Conservation (phyloP, 2,888 invertebrate genomes). For the Torymus aiolomorphi region DNA sequence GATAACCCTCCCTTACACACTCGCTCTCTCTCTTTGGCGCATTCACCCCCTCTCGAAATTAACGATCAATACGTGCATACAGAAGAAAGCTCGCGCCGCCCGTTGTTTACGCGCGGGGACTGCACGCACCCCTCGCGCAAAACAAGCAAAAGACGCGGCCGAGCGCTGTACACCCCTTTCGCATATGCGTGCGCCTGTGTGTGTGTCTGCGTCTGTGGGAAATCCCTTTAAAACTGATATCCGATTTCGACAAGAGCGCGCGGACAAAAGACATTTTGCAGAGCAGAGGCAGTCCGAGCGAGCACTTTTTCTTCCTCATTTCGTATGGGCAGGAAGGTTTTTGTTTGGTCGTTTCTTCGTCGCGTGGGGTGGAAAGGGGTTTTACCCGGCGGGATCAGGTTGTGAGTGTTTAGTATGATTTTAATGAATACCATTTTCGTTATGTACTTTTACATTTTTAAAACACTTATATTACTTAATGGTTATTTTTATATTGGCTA, state of each 20-base stretch:
- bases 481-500: no score
- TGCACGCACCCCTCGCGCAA: constrained; percentile 7
- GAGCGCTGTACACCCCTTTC: background rate
- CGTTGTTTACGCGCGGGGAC: constrained; percentile 59
- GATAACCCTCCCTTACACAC: background rate
- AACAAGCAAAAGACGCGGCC: constrained; percentile 49
- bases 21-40: background rate
- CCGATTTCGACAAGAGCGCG: constrained; percentile 54
- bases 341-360: no score
- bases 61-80: constrained; percentile 29
- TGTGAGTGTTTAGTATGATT: no score
- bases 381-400: no score
- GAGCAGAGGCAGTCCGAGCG: background rate
- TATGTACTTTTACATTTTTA: no score
- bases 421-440: no score
- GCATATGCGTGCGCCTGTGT: constrained; percentile 25
- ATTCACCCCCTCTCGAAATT: background rate
- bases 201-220: constrained; percentile 25
- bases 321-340: no score
- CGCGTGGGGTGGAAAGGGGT: no score
- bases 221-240: constrained; percentile 58
- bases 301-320: no score
- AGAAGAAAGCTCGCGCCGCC: constrained; percentile 39
- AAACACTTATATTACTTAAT: no score
- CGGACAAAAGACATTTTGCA: constrained; percentile 52